Percentiles rank a stretch among this genome's conserved stretches.
Conservation (phyloP, 2,888 invertebrate species). For the Priocnemis perturbator region DNA sequence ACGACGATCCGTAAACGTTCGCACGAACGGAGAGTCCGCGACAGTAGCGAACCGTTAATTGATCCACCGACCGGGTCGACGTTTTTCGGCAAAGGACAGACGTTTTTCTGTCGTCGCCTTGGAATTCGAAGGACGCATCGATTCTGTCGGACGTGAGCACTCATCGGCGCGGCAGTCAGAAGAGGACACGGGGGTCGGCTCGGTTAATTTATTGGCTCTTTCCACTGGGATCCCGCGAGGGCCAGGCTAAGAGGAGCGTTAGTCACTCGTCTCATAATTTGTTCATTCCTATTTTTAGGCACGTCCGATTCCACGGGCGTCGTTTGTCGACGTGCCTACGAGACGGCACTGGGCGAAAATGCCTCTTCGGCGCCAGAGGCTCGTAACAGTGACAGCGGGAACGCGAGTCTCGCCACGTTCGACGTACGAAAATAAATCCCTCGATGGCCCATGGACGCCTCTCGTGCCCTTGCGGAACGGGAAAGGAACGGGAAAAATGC, state of each 20-base stretch:
- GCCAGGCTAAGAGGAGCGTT: constrained; percentile 41
- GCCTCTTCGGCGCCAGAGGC: constrained; percentile 48
- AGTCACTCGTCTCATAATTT: constrained; percentile 66
- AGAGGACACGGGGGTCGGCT: neutral
- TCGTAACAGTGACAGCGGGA: constrained; percentile 49
- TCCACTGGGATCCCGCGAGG: constrained; percentile 32
- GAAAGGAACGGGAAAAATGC: neutral
- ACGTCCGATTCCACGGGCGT: constrained; percentile 1
- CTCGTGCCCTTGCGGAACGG: neutral
- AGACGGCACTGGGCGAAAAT: constrained; percentile 34
- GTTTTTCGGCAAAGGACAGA: too few species aligned
- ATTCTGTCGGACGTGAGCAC: neutral
- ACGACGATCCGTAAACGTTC: too few species aligned
- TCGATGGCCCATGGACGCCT: constrained; percentile 30
- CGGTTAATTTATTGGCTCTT: constrained; percentile 56
- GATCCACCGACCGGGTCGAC: too few species aligned
- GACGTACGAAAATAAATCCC: constrained; percentile 55
- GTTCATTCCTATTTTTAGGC: constrained; percentile 64
- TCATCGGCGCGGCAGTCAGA: neutral
- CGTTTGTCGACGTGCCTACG: constrained; percentile 22
- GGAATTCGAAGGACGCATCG: neutral
- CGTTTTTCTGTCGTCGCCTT: too few species aligned
- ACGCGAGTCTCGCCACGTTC: constrained; percentile 32
- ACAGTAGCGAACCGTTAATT: too few species aligned
- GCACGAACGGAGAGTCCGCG: too few species aligned